phyloP scores from a whole-genome alignment of 1,140 invertebrate genomes.

The Penaeus indicus region DNA sequence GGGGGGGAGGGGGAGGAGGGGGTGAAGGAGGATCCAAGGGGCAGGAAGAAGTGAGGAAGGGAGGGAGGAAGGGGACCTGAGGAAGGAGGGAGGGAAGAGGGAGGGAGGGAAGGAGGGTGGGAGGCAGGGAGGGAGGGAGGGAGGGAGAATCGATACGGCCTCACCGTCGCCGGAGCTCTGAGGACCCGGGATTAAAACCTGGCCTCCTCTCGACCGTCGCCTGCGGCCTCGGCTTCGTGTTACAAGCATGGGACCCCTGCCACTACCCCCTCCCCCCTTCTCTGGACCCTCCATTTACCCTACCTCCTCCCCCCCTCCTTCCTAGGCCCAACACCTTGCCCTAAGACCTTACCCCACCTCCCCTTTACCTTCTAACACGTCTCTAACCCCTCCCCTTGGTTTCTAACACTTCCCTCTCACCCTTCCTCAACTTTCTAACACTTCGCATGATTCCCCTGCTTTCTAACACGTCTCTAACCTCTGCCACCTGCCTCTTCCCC shows the following conservation, averaged over 20 bases:
- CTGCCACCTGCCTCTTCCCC: no score
- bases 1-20: no score
- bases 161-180: conserved; percentile 18
- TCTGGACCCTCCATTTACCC: background rate
- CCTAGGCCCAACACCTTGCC: background rate
- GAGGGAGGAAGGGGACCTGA: background rate
- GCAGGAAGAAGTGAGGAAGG: background rate
- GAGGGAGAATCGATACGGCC: conserved; percentile 28
- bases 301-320: background rate
- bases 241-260: background rate
- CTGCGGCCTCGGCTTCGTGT: background rate
- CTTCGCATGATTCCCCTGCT: no score
- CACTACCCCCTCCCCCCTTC: no score
- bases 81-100: background rate
- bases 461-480: no score
- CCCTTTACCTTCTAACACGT: background rate
- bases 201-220: background rate
- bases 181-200: conserved; percentile 34
- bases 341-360: background rate
- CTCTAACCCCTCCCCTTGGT: no score
- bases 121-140: background rate
- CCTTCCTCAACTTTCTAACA: no score
- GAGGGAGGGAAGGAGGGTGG: background rate
- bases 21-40: background rate
- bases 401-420: no score